Evolutionary conservation across 92 coral and sea anemone species (phyloP), one percentile per base, ranked within the genome.

Genomic region (Montipora capitata): DNA sequence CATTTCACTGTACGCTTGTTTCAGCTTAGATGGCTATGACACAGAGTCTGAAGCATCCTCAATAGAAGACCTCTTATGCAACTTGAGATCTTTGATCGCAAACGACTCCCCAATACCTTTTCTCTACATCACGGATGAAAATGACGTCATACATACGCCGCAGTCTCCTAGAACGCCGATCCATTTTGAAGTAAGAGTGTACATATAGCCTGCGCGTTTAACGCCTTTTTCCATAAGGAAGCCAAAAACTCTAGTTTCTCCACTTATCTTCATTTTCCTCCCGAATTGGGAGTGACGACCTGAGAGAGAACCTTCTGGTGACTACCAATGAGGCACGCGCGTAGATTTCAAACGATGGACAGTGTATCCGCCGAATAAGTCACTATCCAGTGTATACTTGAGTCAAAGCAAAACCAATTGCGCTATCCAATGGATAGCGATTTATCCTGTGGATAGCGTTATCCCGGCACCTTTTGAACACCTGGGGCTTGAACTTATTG

Each of bases 51-150:
- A 70, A 9, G 85, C 35, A 40, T 82, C 68, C 1, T 57, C 87
- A 20, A 49, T 69, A 14, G 67, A 35, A 40, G 77, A 81, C 6
- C 51, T 67, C 40, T 17, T 49, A 3, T 5, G 12, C 17, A 58
- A 71, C 43, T 54, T 72, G 70, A 57, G 61, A 54, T 6, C 12
- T 54, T 11, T 43, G 2, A 39, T 12, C 70, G 78, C 27, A 68
- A 71, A 41, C 42, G 87, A 82, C 77, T 85, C 89, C 12, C 92
- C 92, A 16, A 90, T 82, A 68, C 94, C 94, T 9, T 65, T 90
- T 45, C 72, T 91, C 35, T 42, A 79, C 63, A 82, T 91, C 86
- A 91, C 93, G 27, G 92, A 91, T 76, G 94, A 88, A 11, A 62
- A 67, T 61, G 82, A 91, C 79, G 89, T 83, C 63, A 90, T 83